Evolutionary conservation across 2,113 vertebrate genomes (phyloP).

Genomic region (Hystrix cristata): DNA sequence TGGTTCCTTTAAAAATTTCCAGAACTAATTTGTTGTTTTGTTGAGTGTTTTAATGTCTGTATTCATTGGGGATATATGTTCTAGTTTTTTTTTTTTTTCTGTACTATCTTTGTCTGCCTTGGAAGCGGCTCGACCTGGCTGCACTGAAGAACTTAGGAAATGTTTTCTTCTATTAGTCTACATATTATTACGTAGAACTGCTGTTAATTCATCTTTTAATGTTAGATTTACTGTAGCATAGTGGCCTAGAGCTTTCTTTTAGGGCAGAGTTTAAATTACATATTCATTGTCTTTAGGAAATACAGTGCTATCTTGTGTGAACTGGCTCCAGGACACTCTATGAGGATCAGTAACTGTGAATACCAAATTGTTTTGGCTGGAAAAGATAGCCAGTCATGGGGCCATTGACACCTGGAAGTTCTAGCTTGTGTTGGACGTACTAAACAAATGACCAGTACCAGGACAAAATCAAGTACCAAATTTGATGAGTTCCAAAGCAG

Average conservation of each 20-base stretch:
- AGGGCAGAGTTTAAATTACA: not conserved
- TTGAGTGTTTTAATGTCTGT: not conserved
- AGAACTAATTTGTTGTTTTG: not conserved
- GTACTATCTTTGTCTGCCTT: not conserved
- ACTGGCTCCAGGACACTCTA: not conserved
- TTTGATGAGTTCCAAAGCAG: not conserved
- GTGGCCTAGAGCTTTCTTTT: not conserved
- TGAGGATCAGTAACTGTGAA: not conserved
- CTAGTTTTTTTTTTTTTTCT: not conserved
- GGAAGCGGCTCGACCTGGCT: not conserved
- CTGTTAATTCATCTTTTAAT: not conserved
- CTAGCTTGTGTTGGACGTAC: not conserved
- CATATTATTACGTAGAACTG: not conserved
- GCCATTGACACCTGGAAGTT: not conserved
- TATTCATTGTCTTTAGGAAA: not conserved
- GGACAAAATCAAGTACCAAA: not conserved
- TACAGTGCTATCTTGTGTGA: not conserved
- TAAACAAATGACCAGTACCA: not conserved
- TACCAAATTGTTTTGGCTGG: not conserved
- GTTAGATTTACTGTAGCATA: not conserved
- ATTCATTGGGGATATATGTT: not conserved
- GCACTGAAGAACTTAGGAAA: not conserved
- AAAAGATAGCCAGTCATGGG: not conserved
- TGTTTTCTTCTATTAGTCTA: not conserved
- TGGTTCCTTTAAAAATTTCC: not conserved